Percentiles rank a stretch among this genome's conserved stretches.
phyloP scores from a whole-genome alignment of 37 sponge, comb jelly and placozoan species.

The Tethya wilhelma region DNA sequence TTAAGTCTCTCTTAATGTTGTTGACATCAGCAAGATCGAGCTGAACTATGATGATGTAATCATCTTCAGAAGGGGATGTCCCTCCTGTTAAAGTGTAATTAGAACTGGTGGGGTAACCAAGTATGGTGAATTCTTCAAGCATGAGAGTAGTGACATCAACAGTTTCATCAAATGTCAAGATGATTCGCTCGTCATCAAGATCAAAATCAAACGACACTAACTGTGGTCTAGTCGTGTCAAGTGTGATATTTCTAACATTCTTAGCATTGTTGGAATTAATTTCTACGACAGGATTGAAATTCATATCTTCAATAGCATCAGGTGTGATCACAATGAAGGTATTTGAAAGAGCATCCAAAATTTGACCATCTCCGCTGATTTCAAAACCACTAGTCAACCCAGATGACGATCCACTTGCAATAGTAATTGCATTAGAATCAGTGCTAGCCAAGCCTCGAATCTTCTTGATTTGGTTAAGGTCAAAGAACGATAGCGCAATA shows the following conservation, averaged over 20 bases:
- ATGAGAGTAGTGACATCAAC: constrained; percentile 72
- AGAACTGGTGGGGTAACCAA: constrained; percentile 21
- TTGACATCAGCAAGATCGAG: constrained; percentile 78
- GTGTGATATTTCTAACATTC: constrained; percentile 48
- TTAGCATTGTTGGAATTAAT: constrained; percentile 24
- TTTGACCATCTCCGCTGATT: not conserved
- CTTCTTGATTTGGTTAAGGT: constrained; percentile 86
- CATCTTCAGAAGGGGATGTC: constrained; percentile 58
- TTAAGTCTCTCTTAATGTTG: constrained; percentile 75
- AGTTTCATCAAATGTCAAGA: constrained; percentile 83
- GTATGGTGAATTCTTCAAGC: constrained; percentile 53
- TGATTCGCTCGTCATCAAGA: constrained; percentile 74
- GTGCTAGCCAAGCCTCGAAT: constrained; percentile 65
- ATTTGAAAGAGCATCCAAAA: not conserved
- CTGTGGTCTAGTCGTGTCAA: constrained; percentile 75
- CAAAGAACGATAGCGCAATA: constrained; percentile 65
- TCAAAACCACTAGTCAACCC: constrained; percentile 3
- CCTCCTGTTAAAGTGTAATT: constrained; percentile 77
- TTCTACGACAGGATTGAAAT: constrained; percentile 42
- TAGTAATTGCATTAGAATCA: not conserved
- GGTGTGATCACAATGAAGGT: constrained; percentile 69
- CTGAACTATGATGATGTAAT: constrained; percentile 75
- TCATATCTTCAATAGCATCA: constrained; percentile 77
- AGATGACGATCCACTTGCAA: not conserved
- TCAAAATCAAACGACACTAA: constrained; percentile 78